A percentile compares a stretch with the other conserved stretches of the same genome.
phyloP scores from a whole-genome alignment of 1,140 invertebrate genomes.

The Anastatus disparis region DNA sequence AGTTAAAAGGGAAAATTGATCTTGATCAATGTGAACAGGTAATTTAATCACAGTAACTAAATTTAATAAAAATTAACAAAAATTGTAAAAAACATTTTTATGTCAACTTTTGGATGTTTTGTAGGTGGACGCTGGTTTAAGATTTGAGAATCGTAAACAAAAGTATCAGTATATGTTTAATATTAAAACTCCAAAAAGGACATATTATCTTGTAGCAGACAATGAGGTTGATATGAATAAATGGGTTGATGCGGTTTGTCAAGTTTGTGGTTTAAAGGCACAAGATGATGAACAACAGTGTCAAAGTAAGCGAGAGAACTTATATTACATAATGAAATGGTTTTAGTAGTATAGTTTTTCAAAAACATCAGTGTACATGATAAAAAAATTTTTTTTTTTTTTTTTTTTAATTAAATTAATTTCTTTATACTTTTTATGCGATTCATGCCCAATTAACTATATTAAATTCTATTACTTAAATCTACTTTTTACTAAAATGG shows the following conservation, averaged over 20 bases:
- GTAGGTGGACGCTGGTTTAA: slow-evolving; percentile 84
- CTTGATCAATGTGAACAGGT: slow-evolving; percentile 96
- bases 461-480: too few relatives aligned
- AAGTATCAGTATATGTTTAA: slow-evolving; percentile 90
- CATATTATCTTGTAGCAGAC: slow-evolving; percentile 92
- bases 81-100: neutral
- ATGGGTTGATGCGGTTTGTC: slow-evolving; percentile 94
- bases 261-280: slow-evolving; percentile 88
- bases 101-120: slow-evolving; percentile 20
- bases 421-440: too few relatives aligned
- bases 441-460: too few relatives aligned
- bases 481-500: too few relatives aligned
- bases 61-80: slow-evolving; percentile 4
- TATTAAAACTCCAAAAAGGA: slow-evolving; percentile 88
- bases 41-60: too few relatives aligned
- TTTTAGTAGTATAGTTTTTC: too few relatives aligned
- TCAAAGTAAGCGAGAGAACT: slow-evolving; percentile 60
- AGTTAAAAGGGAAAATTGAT: slow-evolving; percentile 91
- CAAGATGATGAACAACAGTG: slow-evolving; percentile 75
- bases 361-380: too few relatives aligned
- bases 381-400: too few relatives aligned
- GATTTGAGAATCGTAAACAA: slow-evolving; percentile 79
- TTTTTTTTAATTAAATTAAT: too few relatives aligned
- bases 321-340: too few relatives aligned
- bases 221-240: slow-evolving; percentile 92